Percentiles rank a stretch among this genome's conserved stretches.
These are phyloP conservation scores for Hypsopygia costalis DNA, from an alignment of 2,888 invertebrate species.

Conservation along the genomic window DNA sequence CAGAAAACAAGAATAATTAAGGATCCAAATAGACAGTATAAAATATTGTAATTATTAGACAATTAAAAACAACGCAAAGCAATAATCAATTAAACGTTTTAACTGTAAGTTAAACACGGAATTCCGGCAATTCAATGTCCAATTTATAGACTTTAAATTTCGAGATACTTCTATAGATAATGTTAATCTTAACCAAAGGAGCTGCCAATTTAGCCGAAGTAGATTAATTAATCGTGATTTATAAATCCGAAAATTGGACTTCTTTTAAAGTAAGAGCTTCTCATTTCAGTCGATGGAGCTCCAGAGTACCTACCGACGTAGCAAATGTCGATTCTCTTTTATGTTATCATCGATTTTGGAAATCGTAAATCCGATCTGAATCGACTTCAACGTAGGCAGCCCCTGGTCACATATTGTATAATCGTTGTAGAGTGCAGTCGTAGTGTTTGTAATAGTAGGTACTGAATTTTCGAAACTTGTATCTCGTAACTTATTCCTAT, in stretches of 20 bases:
- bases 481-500: slow-evolving; percentile 69
- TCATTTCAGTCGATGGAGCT: too few species aligned
- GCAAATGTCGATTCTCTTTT: too few species aligned
- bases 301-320: too few species aligned
- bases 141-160: slow-evolving; percentile 20
- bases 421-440: slow-evolving; percentile 41
- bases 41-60: slow-evolving; percentile 23
- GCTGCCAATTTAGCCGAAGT: too few species aligned
- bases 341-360: too few species aligned
- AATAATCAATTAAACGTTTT: slow-evolving; percentile 46
- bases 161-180: slow-evolving; percentile 25
- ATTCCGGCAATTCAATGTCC: slow-evolving; percentile 18
- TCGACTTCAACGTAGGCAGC: too few species aligned
- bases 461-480: slow-evolving; percentile 54
- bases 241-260: too few species aligned
- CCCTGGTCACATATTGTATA: slow-evolving; percentile 28
- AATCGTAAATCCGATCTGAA: too few species aligned
- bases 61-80: slow-evolving; percentile 38
- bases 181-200: slow-evolving; percentile 26
- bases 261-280: too few species aligned
- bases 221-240: too few species aligned
- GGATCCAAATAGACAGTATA: slow-evolving; percentile 21
- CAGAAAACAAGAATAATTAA: slow-evolving; percentile 57
- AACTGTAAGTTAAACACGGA: slow-evolving; percentile 27
- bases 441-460: slow-evolving; percentile 55